These are phyloP conservation scores for Tiliacea citrago DNA, from an alignment of 2,888 invertebrate genomes.

Conservation along the genomic window DNA sequence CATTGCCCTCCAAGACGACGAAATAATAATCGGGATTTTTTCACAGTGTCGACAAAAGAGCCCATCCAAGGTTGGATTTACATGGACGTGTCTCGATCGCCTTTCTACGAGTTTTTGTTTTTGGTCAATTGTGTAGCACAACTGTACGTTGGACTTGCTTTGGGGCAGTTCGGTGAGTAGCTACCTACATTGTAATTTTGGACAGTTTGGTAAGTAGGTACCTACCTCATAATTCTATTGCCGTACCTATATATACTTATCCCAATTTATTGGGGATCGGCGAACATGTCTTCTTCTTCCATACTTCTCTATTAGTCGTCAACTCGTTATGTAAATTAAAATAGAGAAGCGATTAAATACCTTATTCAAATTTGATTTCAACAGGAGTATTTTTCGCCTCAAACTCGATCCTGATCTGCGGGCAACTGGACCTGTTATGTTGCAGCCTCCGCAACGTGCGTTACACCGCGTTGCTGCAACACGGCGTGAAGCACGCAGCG, in stretches of 20 bases:
- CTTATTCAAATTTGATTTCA: not conserved
- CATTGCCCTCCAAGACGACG: too few species aligned
- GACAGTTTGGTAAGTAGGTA: not conserved
- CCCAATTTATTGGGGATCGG: not conserved
- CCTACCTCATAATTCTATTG: too few species aligned
- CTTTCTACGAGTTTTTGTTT: slow-evolving; percentile 74
- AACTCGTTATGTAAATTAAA: not conserved
- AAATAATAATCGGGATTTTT: not conserved
- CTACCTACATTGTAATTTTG: too few species aligned
- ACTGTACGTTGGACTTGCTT: slow-evolving; percentile 80
- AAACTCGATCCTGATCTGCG: slow-evolving; percentile 84
- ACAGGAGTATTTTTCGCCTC: slow-evolving; percentile 85
- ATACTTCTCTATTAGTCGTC: not conserved
- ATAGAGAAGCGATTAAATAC: not conserved
- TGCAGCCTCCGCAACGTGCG: slow-evolving; percentile 84
- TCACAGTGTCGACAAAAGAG: slow-evolving; percentile 78
- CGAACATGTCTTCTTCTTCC: not conserved
- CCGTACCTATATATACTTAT: too few species aligned
- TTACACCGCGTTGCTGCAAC: slow-evolving; percentile 79
- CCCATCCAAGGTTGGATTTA: slow-evolving; percentile 82
- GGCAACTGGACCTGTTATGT: slow-evolving; percentile 85
- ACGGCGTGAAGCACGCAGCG: slow-evolving; percentile 73
- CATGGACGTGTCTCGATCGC: slow-evolving; percentile 72
- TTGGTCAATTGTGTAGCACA: slow-evolving; percentile 77
- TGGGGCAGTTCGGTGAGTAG: slow-evolving; percentile 84